These are phyloP conservation scores for Margarornis squamiger DNA, from an alignment of 2,797 vertebrate genomes.

Conservation along the genomic window DNA sequence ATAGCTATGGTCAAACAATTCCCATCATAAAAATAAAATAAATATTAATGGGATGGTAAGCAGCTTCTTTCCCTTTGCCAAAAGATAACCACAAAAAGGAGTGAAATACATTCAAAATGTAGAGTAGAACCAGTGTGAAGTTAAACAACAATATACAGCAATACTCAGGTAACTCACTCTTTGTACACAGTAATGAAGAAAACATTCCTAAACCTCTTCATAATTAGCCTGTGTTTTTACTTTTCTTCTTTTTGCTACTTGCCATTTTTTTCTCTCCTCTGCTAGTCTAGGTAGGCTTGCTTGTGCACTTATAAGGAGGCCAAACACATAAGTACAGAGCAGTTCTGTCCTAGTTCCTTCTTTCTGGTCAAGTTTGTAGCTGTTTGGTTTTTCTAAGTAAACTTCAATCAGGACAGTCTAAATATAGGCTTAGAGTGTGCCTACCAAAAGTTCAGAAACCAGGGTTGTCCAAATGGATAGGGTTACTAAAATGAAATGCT, in stretches of 20 bases:
- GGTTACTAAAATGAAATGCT: background rate
- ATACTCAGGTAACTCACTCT: background rate
- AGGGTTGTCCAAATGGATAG: background rate
- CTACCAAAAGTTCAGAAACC: background rate
- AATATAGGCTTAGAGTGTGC: background rate
- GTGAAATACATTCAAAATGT: background rate
- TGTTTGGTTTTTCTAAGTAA: background rate
- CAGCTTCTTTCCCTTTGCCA: background rate
- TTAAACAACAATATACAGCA: background rate
- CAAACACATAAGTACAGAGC: background rate
- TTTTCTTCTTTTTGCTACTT: background rate
- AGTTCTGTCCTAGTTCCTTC: background rate
- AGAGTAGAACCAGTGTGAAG: background rate
- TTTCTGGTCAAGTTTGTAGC: background rate
- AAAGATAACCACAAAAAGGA: background rate
- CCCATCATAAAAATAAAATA: background rate
- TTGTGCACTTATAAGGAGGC: background rate
- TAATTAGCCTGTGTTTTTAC: background rate
- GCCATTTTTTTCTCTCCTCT: background rate
- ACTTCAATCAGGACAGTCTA: background rate
- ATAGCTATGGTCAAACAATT: background rate
- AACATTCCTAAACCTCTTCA: background rate
- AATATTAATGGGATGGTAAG: background rate
- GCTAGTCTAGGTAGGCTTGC: background rate
- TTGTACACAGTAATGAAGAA: background rate